These are phyloP conservation scores for Dolichoris vasculosae DNA, from an alignment of 1,140 invertebrate species.

Conservation along the genomic window DNA sequence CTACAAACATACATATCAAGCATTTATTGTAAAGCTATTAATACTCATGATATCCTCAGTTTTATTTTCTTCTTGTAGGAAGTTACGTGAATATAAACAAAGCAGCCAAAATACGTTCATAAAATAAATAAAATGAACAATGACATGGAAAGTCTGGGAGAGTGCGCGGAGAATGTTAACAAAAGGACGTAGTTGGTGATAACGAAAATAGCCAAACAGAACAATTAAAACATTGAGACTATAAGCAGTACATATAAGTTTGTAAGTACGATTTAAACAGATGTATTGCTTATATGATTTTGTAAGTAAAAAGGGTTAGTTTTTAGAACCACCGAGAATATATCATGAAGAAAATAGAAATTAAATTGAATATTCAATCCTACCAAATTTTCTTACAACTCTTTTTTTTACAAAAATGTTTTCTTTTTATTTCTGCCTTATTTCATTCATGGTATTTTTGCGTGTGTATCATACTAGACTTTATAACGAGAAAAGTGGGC, in stretches of 20 bases:
- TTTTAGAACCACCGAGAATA: too few relatives aligned
- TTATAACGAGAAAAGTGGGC: too few relatives aligned
- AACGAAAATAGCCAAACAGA: too few relatives aligned
- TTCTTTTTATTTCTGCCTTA: neutral
- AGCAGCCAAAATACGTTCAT: constrained; percentile 14
- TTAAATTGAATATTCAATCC: too few relatives aligned
- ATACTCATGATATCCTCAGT: constrained; percentile 55
- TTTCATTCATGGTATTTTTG: neutral
- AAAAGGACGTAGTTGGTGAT: neutral
- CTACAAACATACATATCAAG: constrained; percentile 51
- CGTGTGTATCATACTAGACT: neutral
- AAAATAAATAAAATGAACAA: constrained; percentile 21
- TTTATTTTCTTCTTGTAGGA: constrained; percentile 42
- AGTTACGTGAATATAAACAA: neutral
- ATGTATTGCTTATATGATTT: too few relatives aligned
- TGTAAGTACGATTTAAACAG: too few relatives aligned
- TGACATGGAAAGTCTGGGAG: neutral
- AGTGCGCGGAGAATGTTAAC: neutral
- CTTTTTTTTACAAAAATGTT: too few relatives aligned
- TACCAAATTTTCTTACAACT: too few relatives aligned
- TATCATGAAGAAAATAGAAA: too few relatives aligned
- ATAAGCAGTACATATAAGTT: too few relatives aligned
- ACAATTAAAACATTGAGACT: too few relatives aligned
- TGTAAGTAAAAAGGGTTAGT: too few relatives aligned
- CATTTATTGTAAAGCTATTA: constrained; percentile 55